phyloP scores from a whole-genome alignment of 2,113 vertebrate genomes.

The Mus pahari region DNA sequence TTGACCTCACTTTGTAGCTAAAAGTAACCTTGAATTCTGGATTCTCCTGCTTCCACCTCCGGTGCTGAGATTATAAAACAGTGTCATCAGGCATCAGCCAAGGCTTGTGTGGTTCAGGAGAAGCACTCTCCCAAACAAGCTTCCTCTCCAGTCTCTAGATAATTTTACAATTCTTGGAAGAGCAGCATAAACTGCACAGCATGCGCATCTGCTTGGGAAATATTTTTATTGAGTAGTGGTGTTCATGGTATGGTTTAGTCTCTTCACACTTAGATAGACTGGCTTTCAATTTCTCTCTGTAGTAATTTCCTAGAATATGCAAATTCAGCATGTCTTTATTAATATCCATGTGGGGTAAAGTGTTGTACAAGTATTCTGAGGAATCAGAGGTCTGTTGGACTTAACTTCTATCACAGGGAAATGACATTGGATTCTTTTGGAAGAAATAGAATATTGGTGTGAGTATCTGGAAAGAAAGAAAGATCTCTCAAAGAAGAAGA shows the following conservation, averaged over 20 bases:
- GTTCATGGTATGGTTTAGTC: background rate
- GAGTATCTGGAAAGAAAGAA: background rate
- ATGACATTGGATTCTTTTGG: background rate
- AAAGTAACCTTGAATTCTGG: background rate
- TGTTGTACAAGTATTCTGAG: background rate
- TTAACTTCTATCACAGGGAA: background rate
- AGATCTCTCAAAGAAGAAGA: background rate
- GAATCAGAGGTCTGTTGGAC: constrained; percentile 13
- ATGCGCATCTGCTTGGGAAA: too few species aligned
- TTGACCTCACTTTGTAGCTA: background rate
- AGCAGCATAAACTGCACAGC: background rate
- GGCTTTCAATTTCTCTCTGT: background rate
- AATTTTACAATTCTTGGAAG: background rate
- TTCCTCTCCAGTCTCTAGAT: too few species aligned
- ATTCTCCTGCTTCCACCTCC: background rate
- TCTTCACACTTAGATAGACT: background rate
- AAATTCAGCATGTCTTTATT: background rate
- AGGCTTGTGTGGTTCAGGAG: background rate
- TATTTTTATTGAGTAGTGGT: background rate
- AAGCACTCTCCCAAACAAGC: background rate
- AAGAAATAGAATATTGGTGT: background rate
- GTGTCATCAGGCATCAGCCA: background rate
- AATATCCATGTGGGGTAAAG: background rate
- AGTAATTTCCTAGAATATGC: background rate
- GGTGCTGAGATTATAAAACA: background rate